phyloP scores from a whole-genome alignment of 2,888 invertebrate genomes.

The Drosophila nigricruria region DNA sequence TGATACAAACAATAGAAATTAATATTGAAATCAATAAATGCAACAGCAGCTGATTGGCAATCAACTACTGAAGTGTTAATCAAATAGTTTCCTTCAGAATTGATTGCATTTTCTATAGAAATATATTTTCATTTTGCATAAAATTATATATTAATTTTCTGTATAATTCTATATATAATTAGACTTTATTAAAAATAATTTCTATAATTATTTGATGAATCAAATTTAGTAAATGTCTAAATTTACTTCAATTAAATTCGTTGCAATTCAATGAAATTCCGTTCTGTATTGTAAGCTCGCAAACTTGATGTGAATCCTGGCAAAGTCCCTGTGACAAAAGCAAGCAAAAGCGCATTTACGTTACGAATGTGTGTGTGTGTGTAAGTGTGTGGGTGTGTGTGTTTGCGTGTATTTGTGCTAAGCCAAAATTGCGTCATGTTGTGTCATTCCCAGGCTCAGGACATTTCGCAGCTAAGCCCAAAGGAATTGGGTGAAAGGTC shows the following conservation, averaged over 20 bases:
- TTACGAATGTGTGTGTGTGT: slow-evolving; percentile 23
- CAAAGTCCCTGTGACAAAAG: slow-evolving; percentile 43
- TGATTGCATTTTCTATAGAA: background rate
- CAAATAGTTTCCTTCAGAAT: background rate
- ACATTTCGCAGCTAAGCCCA: slow-evolving; percentile 9
- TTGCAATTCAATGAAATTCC: slow-evolving; percentile 1
- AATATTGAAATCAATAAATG: no score
- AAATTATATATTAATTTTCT: no score
- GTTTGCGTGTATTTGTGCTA: slow-evolving; percentile 22
- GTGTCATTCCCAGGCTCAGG: slow-evolving; percentile 27
- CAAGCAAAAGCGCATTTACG: slow-evolving; percentile 39
- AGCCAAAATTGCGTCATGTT: slow-evolving; percentile 60
- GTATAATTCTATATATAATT: no score
- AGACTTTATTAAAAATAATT: background rate
- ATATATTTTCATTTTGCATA: no score
- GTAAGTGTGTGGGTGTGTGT: slow-evolving; percentile 16
- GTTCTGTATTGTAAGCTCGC: background rate
- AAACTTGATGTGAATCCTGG: slow-evolving; percentile 24
- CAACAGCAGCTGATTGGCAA: background rate
- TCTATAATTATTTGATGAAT: background rate
- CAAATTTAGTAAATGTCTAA: background rate
- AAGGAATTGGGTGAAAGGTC: slow-evolving; percentile 56
- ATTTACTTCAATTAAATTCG: background rate
- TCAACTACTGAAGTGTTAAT: background rate
- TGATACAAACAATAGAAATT: no score